Evolutionary conservation across 35 echinoderm and acorn worm species (phyloP).

Genomic region (Anneissia japonica): DNA sequence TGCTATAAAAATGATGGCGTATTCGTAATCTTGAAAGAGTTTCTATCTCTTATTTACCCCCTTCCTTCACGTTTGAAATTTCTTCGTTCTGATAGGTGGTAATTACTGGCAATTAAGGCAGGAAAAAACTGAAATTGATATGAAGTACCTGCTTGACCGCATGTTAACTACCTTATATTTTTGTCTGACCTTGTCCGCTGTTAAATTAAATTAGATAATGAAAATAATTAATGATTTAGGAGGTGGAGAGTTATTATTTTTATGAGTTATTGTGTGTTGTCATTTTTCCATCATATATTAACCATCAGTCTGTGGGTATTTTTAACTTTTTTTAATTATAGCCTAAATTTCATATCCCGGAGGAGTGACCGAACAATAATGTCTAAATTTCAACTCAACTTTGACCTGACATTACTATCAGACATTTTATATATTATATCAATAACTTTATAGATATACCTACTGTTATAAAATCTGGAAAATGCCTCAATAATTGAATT

Average conservation of each 20-base stretch:
- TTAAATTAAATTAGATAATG: not conserved
- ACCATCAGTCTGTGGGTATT: not conserved
- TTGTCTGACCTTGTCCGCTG: not conserved
- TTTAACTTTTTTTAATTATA: not conserved
- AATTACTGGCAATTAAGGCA: not conserved
- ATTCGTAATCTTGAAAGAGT: not conserved
- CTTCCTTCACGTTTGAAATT: not conserved
- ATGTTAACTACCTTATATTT: not conserved
- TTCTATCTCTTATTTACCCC: not conserved
- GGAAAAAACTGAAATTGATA: not conserved
- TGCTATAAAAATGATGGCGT: not conserved
- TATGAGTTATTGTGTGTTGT: not conserved
- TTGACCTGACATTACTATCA: too few relatives aligned
- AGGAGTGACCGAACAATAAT: too few relatives aligned
- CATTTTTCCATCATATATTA: not conserved
- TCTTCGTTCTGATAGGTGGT: not conserved
- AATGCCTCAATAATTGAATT: too few relatives aligned
- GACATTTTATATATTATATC: too few relatives aligned
- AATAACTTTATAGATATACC: too few relatives aligned
- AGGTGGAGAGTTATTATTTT: not conserved
- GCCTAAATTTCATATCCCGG: not conserved
- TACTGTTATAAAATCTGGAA: too few relatives aligned
- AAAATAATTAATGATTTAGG: not conserved
- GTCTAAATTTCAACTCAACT: too few relatives aligned
- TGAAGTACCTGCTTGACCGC: not conserved